Evolutionary conservation across 2,113 vertebrate species (phyloP).

Genomic region (Dendropsophus ebraccatus): DNA sequence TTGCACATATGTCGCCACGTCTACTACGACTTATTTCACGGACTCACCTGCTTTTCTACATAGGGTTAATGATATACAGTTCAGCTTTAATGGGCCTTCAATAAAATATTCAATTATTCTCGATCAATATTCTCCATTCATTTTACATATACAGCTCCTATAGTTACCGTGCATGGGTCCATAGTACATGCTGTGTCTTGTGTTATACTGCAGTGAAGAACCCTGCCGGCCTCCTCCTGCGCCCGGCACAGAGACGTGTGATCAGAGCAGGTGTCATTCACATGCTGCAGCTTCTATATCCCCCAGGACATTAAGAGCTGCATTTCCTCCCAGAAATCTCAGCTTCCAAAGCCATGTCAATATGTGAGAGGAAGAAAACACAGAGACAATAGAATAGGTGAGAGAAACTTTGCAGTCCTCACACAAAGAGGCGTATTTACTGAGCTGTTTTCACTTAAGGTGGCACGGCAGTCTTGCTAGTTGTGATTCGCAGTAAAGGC

Average conservation of each 20-base stretch:
- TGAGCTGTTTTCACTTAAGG: too few relatives aligned
- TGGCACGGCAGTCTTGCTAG: too few relatives aligned
- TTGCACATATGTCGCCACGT: not conserved
- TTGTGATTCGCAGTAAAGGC: too few relatives aligned
- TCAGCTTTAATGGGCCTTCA: not conserved
- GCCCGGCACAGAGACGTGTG: not conserved
- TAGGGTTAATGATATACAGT: not conserved
- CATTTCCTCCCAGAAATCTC: not conserved
- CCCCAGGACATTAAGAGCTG: not conserved
- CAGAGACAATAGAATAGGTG: not conserved
- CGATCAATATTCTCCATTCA: not conserved
- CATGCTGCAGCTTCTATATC: not conserved
- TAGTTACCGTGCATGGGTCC: not conserved
- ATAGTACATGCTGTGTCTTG: too few relatives aligned
- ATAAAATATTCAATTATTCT: not conserved
- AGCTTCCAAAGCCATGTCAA: not conserved
- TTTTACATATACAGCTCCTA: not conserved
- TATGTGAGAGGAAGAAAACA: not conserved
- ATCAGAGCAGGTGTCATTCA: not conserved
- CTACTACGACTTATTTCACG: not conserved
- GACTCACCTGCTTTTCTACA: not conserved
- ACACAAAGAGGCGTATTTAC: too few relatives aligned
- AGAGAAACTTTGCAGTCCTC: not conserved
- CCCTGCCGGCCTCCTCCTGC: not conserved
- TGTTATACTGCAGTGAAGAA: not conserved